Evolutionary conservation across 2,113 vertebrate genomes (phyloP), one percentile per base, ranked within the genome.

Genomic region (Acanthochromis polyacanthus): DNA sequence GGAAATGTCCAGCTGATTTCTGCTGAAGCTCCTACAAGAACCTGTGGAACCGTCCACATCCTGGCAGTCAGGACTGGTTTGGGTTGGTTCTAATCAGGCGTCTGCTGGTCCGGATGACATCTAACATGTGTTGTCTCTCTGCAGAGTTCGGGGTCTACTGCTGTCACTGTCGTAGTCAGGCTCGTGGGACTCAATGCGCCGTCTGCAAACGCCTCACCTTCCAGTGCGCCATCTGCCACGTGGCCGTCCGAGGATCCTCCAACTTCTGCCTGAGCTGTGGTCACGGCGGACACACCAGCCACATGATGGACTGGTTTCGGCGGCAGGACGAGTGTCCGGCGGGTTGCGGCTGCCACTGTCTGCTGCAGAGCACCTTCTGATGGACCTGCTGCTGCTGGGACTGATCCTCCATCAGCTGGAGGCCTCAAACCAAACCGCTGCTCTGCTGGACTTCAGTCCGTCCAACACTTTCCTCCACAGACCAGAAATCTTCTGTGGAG

Each of bases 241-340:
- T 99, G 87, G 97, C 98, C 0, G 98, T 99, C 7, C 94, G 97
- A 0, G 98, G 98, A 15, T 98, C 97, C 0, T 99, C 98, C 81
- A 99, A 99, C 51, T 99, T 99, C 96, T 99, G 98, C 89, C 94
- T 99, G 69, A 97, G 96, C n/a, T 99, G 98, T 0, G 97, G 97
- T 0, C 98, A 99, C 1, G 98, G 98, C 0, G 98, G 98, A 4
- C 98, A 99, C 93, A 99, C 98, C 52, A 95, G 94, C 71, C 98
- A 99, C 89, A 99, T 99, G 98, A 96, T 99, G 96, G 98, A 99
- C 86, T 99, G 98, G 98, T 99, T 99, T 64, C 94, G 97, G 32
- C 95, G 94, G 0, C 98, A 97, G 89, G 97, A 99, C 74, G 97
- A 99, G 73, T 99, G 98, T 70, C 98, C 98, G 56, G 97, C 98